phyloP scores from a whole-genome alignment of 1,140 invertebrate genomes.

The Cherax destructor region DNA sequence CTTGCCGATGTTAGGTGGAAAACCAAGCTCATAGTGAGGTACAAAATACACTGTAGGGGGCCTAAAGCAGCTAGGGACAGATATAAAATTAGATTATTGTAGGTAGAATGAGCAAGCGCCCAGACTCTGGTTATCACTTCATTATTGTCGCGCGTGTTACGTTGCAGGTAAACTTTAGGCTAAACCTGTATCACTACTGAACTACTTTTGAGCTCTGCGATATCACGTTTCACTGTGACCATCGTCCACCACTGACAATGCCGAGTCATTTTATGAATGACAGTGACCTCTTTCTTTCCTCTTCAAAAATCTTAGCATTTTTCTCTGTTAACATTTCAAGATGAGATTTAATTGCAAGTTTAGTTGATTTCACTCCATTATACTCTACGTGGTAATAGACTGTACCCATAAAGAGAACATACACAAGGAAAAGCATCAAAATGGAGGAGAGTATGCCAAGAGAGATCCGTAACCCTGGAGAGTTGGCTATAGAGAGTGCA shows the following conservation, averaged over 20 bases:
- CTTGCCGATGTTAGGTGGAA: background rate
- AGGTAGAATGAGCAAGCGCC: background rate
- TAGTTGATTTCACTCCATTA: conserved; percentile 40
- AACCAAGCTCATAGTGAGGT: conserved; percentile 9
- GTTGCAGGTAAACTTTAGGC: background rate
- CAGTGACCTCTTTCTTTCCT: conserved; percentile 48
- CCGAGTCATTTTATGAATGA: conserved; percentile 55
- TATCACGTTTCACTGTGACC: background rate
- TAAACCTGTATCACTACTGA: background rate
- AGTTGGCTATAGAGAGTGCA: conserved; percentile 13
- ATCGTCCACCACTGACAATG: background rate
- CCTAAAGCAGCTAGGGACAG: background rate
- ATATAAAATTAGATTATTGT: background rate
- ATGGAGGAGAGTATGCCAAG: conserved; percentile 17
- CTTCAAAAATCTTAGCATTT: conserved; percentile 49
- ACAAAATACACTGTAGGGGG: conserved; percentile 10
- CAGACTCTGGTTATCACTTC: background rate
- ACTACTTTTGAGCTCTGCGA: background rate
- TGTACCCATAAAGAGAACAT: conserved; percentile 48
- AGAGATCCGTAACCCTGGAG: conserved; percentile 18
- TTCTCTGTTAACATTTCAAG: conserved; percentile 47
- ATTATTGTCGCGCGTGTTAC: background rate
- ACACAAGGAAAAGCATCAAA: conserved; percentile 20
- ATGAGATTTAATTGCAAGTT: conserved; percentile 34
- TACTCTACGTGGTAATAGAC: conserved; percentile 47